phyloP scores from a whole-genome alignment of 2,113 vertebrate species.

The Chunga burmeisteri region DNA sequence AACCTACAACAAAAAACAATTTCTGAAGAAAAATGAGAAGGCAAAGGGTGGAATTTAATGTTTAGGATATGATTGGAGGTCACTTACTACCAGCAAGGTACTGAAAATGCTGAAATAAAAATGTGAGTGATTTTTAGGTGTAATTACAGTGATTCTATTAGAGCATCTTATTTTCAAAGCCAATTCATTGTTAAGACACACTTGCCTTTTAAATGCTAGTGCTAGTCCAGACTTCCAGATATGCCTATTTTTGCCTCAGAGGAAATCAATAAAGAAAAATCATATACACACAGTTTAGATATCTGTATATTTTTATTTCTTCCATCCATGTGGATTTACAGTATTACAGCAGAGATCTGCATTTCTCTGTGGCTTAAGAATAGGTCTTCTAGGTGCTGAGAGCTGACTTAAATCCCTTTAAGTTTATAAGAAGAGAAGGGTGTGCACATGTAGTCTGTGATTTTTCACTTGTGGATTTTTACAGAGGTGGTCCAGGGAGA shows the following conservation, averaged over 20 bases:
- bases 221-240: neutral
- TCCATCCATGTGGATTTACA: neutral
- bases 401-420: neutral
- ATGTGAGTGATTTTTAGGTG: neutral
- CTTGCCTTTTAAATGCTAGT: neutral
- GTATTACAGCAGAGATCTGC: neutral
- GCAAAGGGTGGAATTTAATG: neutral
- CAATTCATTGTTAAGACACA: neutral
- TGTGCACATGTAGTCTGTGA: neutral
- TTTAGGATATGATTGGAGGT: neutral
- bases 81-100: neutral
- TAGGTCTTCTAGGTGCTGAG: neutral
- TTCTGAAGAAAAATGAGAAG: neutral
- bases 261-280: neutral
- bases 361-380: neutral
- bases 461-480: neutral
- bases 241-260: neutral
- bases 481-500: rapidly evolving
- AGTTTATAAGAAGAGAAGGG: neutral
- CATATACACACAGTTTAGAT: neutral
- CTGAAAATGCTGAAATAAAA: conserved; percentile 20
- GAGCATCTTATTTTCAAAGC: neutral
- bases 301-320: neutral
- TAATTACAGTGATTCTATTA: neutral
- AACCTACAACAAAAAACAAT: neutral